Percentiles rank a stretch among this genome's conserved stretches.
phyloP scores from a whole-genome alignment of 2,888 invertebrate genomes.

The Phyllotreta cruciferae region DNA sequence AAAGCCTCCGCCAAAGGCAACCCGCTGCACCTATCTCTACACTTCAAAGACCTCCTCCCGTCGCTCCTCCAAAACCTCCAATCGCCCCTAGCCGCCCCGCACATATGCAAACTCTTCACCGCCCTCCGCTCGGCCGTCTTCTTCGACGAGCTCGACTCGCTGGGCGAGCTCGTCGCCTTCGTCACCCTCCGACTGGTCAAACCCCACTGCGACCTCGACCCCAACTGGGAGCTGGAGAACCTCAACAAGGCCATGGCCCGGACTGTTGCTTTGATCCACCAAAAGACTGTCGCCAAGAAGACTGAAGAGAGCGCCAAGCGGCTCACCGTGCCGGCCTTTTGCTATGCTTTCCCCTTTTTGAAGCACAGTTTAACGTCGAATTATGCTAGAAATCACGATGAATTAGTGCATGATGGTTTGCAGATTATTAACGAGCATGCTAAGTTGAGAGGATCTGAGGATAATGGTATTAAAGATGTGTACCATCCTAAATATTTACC shows the following conservation, averaged over 20 bases:
- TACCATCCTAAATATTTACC: conserved; percentile 82
- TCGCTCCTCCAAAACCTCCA: conserved; percentile 69
- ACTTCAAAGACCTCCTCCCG: conserved; percentile 66
- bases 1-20: conserved; percentile 64
- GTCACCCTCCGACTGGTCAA: conserved; percentile 76
- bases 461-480: conserved; percentile 61
- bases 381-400: conserved; percentile 62
- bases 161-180: conserved; percentile 72
- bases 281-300: conserved; percentile 60
- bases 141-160: conserved; percentile 56
- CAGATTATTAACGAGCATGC: conserved; percentile 78
- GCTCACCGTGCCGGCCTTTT: conserved; percentile 79
- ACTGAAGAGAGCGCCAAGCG: conserved; percentile 47
- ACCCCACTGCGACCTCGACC: conserved; percentile 81
- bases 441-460: conserved; percentile 63
- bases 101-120: conserved; percentile 68
- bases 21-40: conserved; percentile 61
- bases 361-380: conserved; percentile 65
- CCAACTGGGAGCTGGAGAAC: conserved; percentile 78
- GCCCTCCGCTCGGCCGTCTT: conserved; percentile 68
- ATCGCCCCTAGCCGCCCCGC: conserved; percentile 80
- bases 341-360: conserved; percentile 82
- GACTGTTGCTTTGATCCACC: conserved; percentile 67
- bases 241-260: conserved; percentile 68
- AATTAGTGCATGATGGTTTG: conserved; percentile 67